phyloP scores from a whole-genome alignment of 2,888 invertebrate species.

The Coelopa pilipes region DNA sequence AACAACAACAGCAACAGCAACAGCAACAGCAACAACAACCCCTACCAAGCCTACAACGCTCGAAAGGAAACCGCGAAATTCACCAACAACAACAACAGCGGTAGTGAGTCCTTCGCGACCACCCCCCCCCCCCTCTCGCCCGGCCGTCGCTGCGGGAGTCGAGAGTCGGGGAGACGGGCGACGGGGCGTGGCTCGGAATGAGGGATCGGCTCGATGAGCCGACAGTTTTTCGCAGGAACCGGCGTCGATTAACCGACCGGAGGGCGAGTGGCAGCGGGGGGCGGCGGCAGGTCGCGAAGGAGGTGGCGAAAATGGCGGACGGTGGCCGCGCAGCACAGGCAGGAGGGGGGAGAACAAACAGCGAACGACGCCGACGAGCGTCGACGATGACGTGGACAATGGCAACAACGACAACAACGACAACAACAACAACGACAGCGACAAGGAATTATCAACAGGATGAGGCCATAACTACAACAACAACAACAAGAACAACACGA shows the following conservation, averaged over 20 bases:
- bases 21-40: not conserved
- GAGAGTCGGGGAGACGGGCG: no score
- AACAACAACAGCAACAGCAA: not conserved
- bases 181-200: not conserved
- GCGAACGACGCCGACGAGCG: no score
- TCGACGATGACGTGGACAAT: not conserved
- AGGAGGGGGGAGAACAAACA: not conserved
- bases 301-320: no score
- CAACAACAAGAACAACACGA: slow-evolving; percentile 17
- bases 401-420: not conserved
- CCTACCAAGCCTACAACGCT: not conserved
- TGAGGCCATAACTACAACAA: slow-evolving; percentile 11
- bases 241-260: slow-evolving; percentile 1
- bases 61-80: not conserved
- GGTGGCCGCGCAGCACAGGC: not conserved
- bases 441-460: slow-evolving; percentile 14
- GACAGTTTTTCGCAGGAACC: slow-evolving; percentile 4
- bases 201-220: slow-evolving; percentile 29
- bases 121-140: no score
- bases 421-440: slow-evolving; percentile 2
- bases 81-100: not conserved
- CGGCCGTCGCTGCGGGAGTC: no score
- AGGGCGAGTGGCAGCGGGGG: not conserved
- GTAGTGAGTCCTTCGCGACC: not conserved
- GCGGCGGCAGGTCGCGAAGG: no score